Base-by-base conservation (phyloP, 2,888 invertebrate species). In the Lycocerus yunnanus region DNA sequence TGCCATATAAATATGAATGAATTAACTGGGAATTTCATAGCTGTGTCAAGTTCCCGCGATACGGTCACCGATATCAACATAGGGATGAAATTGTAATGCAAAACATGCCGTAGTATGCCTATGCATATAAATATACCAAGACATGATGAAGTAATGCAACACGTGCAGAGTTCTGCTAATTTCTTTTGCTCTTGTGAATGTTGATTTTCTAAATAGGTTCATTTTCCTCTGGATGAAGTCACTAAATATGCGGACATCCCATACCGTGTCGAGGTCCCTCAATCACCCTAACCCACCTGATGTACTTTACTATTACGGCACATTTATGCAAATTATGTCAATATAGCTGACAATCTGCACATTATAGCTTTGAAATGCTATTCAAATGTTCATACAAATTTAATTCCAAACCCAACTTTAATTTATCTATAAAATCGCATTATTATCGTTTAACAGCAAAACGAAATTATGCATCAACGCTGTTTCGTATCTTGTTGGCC, bases 181-280 rank as follows among this genome's bases (percentile, higher is more conserved):
- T 73, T 71, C 65, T 66, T 14, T 68, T 63, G 66, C 68, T 59
- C 70, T 68, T 58, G 43, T 68, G 27, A 63, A 67, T 24, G 20
- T 20, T 61, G 58, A 60, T 65, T 67, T 58, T 61, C 58, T 71
- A 43, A 63, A 60, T 63, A 70, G 20, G 58, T 68, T 74, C 43
- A 71, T 67, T 16, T 69, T 72, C 69, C 66, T 66, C 68, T 58
- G 66, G 68, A 74, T 72, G 43, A 60, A 66, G 59, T 70, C 58
- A 70, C 67, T 75, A 69, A 72, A 68, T 82, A 79, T 82, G 81
- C 81, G 80, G 84, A 85, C 85, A 85, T 85, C 85, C 85, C 84
- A 85, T 85, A 85, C 84, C 84, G 84, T 85, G 86, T 86, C 82
- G 83, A 82, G 81, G 84, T 84, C 83, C 83, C 84, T 85, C 85